These are phyloP conservation scores for Periplaneta americana DNA, from an alignment of 1,140 invertebrate genomes.

Conservation along the genomic window DNA sequence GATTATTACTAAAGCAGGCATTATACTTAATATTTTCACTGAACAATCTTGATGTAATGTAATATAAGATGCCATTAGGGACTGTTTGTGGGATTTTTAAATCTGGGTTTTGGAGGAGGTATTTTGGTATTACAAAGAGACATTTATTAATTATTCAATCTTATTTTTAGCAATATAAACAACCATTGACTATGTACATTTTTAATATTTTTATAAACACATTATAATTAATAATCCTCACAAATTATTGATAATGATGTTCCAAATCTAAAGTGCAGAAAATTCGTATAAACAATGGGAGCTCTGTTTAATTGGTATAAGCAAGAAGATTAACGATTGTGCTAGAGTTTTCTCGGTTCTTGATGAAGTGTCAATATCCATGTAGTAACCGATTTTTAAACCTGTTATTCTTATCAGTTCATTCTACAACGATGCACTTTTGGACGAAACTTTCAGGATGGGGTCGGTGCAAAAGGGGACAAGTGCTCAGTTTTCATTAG, in stretches of 20 bases:
- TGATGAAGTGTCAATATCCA: neutral
- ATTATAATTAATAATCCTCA: conserved; percentile 21
- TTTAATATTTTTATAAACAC: conserved; percentile 12
- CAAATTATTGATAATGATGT: conserved; percentile 14
- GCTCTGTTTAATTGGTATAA: neutral
- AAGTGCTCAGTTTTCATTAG: neutral
- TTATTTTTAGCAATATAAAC: conserved; percentile 28
- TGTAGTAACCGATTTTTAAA: neutral
- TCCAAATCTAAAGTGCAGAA: conserved; percentile 17
- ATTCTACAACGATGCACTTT: neutral
- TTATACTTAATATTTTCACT: too few species aligned
- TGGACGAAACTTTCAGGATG: conserved; percentile 21
- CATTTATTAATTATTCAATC: conserved; percentile 21
- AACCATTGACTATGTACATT: conserved; percentile 28
- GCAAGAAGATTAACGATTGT: neutral
- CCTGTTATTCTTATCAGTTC: neutral
- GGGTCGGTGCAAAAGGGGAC: conserved; percentile 10
- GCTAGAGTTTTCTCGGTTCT: neutral
- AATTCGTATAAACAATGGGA: conserved; percentile 10
- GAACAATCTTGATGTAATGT: too few species aligned
- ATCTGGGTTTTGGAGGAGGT: neutral
- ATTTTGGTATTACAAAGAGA: conserved; percentile 18
- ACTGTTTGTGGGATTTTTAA: neutral
- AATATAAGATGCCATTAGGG: too few species aligned
- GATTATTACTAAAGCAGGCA: too few species aligned